Base-by-base conservation (phyloP, 2,888 invertebrate genomes). In the Hedychridium roseum region DNA sequence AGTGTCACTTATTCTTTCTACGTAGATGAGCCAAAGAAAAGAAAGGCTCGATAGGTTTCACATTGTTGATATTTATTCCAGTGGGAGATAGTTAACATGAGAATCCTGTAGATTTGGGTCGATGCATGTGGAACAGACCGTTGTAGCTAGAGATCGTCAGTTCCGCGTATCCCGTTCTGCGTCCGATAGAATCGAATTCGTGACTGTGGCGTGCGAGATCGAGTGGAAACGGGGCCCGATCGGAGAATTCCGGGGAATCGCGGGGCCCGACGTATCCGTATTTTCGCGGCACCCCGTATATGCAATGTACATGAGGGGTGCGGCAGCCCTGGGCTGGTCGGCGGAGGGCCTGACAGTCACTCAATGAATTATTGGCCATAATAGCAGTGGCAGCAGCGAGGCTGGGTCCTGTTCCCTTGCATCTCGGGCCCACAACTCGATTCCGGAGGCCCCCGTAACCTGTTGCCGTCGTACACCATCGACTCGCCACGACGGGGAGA, bases 321-420 rank as follows among this genome's bases (percentile, higher is more conserved):
- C 64, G 70, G 64, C 66, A 61, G 62, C 62, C 55, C 54, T 52
- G 68, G 58, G 64, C 58, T 65, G 69, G 65, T 64, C 66, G 68
- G 61, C 65, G 68, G 64, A 71, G 70, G 66, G 69, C 68, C 70
- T 75, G 72, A 73, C 77, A 74, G 75, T 76, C 74, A 72, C 77
- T 76, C 78, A 75, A 78, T 78, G 78, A 78, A 76, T 78, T 78
- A 78, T 77, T 78, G 78, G 73, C 77, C 78, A 78, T 78, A 78
- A 78, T 78, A 78, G 78, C 78, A 76, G 78, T 78, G 78, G 76
- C 70, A 43, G 43, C 64, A 60, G 57, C 62, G 63, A 61, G 69
- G 68, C 65, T 63, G 69, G 66, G 67, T 58, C 66, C 57, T 55
- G 40, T 41, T 49, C 49, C 45, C 45, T 50, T 52, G 50, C 53